Conservation (phyloP, 2,888 invertebrate species). For the Endotricha flammealis region DNA sequence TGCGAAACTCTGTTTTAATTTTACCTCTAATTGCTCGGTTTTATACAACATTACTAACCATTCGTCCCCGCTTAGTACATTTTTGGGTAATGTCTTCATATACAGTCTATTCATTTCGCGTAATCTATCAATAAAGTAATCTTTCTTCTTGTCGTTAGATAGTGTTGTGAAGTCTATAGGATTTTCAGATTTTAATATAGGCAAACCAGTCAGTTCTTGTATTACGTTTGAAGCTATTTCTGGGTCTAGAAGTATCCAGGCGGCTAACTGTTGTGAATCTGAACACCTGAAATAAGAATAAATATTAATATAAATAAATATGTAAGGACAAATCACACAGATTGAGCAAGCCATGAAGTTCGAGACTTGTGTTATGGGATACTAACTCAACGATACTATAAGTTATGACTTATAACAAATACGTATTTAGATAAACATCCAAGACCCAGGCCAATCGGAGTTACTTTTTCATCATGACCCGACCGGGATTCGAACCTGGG, state of each 20-base stretch:
- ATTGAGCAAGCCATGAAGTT: no score
- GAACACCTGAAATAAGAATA: no score
- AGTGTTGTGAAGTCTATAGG: conserved; percentile 42
- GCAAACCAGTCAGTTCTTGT: conserved; percentile 55
- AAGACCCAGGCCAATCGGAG: no score
- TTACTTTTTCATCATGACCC: no score
- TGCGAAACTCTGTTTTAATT: conserved; percentile 45
- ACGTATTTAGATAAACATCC: no score
- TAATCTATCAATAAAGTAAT: conserved; percentile 53
- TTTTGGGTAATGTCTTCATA: conserved; percentile 59
- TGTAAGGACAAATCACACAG: no score
- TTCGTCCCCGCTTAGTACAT: conserved; percentile 52
- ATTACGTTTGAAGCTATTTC: conserved; percentile 55
- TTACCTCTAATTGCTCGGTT: conserved; percentile 53
- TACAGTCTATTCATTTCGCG: conserved; percentile 53
- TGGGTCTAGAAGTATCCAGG: conserved; percentile 55
- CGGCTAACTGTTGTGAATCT: conserved; percentile 50
- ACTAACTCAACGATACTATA: no score
- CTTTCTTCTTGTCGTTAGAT: conserved; percentile 44
- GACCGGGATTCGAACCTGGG: no score
- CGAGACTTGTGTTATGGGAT: no score
- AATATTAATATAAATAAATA: no score
- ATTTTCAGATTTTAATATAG: conserved; percentile 37
- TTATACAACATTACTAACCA: conserved; percentile 63
- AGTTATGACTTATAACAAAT: no score